phyloP scores from a whole-genome alignment of 2,113 vertebrate species.

The Urocynchramus pylzowi region DNA sequence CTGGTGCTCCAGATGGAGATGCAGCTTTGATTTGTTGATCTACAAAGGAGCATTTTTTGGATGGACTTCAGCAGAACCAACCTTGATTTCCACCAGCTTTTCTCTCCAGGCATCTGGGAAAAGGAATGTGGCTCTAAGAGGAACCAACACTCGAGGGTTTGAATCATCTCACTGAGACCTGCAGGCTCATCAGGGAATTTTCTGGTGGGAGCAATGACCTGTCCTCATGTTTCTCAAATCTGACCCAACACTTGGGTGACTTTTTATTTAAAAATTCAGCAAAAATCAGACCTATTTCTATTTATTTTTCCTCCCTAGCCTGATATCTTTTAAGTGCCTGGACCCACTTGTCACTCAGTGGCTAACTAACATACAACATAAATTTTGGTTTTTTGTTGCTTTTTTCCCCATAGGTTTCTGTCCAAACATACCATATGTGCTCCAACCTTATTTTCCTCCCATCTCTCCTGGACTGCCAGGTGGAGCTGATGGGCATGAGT shows the following conservation, averaged over 20 bases:
- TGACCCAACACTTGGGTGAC: background rate
- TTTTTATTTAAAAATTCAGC: background rate
- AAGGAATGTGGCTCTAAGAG: background rate
- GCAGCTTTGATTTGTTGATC: background rate
- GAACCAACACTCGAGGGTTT: accelerated
- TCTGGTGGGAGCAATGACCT: background rate
- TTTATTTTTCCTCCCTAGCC: background rate
- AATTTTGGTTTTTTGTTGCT: background rate
- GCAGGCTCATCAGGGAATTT: background rate
- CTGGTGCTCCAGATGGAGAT: background rate
- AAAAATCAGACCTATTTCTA: background rate
- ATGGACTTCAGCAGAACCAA: background rate
- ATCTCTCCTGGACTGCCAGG: background rate
- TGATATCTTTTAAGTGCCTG: background rate
- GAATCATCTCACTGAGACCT: background rate
- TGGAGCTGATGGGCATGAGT: background rate
- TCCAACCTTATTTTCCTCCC: background rate
- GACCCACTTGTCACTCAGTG: background rate
- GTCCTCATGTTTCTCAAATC: background rate
- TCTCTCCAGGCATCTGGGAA: background rate
- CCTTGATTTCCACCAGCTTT: background rate
- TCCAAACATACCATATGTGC: background rate
- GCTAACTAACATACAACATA: background rate
- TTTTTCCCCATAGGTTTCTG: background rate
- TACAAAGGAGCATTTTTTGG: background rate